Percentiles rank a stretch among this genome's conserved stretches.
Conservation (phyloP, 2,888 invertebrate genomes). For the Ophion slaviceki region DNA sequence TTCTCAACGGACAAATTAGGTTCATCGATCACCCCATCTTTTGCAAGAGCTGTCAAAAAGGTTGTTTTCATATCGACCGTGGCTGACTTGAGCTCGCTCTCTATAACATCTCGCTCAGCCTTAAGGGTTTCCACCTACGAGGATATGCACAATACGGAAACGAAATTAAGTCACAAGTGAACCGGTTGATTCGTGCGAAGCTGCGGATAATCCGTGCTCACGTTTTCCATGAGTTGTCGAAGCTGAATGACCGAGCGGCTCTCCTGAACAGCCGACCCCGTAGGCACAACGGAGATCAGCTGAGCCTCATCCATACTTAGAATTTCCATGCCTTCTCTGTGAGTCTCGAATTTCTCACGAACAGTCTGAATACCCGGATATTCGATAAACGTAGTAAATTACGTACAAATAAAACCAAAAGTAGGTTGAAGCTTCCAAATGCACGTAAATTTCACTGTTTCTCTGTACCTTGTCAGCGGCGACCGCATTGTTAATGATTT, state of each 20-base stretch:
- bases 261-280: slow-evolving; percentile 85
- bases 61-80: slow-evolving; percentile 92
- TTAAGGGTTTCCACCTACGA: slow-evolving; percentile 90
- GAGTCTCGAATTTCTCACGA: slow-evolving; percentile 92
- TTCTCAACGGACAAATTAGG: slow-evolving; percentile 89
- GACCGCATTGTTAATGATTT: slow-evolving; percentile 96
- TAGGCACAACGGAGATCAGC: slow-evolving; percentile 89
- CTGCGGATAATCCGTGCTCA: slow-evolving; percentile 75
- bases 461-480: slow-evolving; percentile 85
- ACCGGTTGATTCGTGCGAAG: neutral
- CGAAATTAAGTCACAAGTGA: neutral
- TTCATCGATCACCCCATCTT: slow-evolving; percentile 92
- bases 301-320: slow-evolving; percentile 90
- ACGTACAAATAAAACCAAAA: neutral
- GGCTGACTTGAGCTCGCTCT: slow-evolving; percentile 92
- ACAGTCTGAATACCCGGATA: slow-evolving; percentile 87
- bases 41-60: slow-evolving; percentile 90
- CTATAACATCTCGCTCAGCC: slow-evolving; percentile 95
- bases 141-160: neutral
- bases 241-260: slow-evolving; percentile 88
- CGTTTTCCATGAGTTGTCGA: slow-evolving; percentile 91
- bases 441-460: neutral
- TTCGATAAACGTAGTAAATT: neutral
- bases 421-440: neutral
- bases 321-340: slow-evolving; percentile 91